A percentile compares a stretch with the other conserved stretches of the same genome.
phyloP scores from a whole-genome alignment of 2,113 vertebrate species.

The Poeciliopsis prolifica region DNA sequence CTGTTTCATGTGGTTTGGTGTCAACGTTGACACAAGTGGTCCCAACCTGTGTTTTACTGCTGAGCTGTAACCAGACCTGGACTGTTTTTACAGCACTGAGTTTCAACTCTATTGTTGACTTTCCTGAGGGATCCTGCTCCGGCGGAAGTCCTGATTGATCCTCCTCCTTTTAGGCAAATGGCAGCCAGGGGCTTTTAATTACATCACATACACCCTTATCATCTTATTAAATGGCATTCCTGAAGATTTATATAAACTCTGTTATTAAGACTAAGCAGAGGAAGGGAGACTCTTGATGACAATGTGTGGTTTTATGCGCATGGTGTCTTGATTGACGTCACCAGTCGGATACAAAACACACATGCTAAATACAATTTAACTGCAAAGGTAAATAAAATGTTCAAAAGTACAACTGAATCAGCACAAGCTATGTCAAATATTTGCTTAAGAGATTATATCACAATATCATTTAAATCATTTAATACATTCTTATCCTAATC shows the following conservation, averaged over 20 bases:
- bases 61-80: slow-evolving; percentile 33
- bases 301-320: neutral
- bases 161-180: slow-evolving; percentile 24
- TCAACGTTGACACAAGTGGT: slow-evolving; percentile 65
- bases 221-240: neutral
- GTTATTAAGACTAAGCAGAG: neutral
- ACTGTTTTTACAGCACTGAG: slow-evolving; percentile 47
- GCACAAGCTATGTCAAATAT: neutral
- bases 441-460: neutral
- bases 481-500: neutral
- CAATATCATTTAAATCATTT: neutral
- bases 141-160: slow-evolving; percentile 35
- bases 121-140: slow-evolving; percentile 36
- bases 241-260: neutral
- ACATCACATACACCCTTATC: neutral
- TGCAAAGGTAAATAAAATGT: neutral
- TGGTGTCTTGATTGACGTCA: neutral
- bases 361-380: neutral
- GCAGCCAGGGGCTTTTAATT: slow-evolving; percentile 31
- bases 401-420: too few species aligned
- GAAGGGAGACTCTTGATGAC: neutral
- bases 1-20: slow-evolving; percentile 36
- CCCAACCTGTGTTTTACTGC: slow-evolving; percentile 51
- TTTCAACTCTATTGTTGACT: slow-evolving; percentile 41
- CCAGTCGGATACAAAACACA: neutral